Base-by-base conservation (phyloP, 2,113 vertebrate species). In the Stercorarius parasiticus region DNA sequence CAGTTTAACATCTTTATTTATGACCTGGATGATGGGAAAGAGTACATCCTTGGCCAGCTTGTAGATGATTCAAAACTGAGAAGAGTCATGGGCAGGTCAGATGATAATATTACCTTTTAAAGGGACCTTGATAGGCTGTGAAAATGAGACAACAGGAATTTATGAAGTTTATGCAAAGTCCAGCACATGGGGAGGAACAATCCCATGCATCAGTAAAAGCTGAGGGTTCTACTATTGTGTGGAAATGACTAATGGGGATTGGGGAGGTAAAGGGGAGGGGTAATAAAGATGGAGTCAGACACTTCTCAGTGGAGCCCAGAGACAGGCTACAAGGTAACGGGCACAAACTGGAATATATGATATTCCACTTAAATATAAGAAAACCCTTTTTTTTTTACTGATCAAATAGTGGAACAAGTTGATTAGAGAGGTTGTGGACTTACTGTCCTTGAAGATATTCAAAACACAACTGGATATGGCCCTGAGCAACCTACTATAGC, bases 281-380 rank as follows among this genome's bases (percentile, higher is more conserved):
- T 47, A 42, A 56, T 45, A 45, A 61, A 61, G 36, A 27, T 32
- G 16, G 29, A 76, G 30, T 3, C 26, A 55, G 25, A 53, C 11
- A 18, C 25, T 69, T 74, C 9, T 42, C 25, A 29, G 47, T 29
- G n/a, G 23, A 36, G 8, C 22, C 30, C 30, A 73, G 23, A 56
- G 26, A 38, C n/a, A 67, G 40, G 19, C 26, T 9, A 55, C 0
- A 1, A 84, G 11, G 4, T 56, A 56, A 85, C 0, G 0, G 27
- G 8, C 32, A 52, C 10, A 38, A 64, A n/a, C 23, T 14, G 22
- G 32, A 80, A 43, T 30, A 56, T 11, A 34, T 0, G 1, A 76
- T 76, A 30, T 5, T 64, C 23, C 13, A 38, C 27, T 43, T 50
- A 19, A 50, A 62, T 55, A 23, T 8, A 40, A 58, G 27, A 32